Percentiles rank a stretch among this genome's conserved stretches.
These are phyloP conservation scores for Pygocentrus nattereri DNA, from an alignment of 2,797 vertebrate genomes.

Conservation along the genomic window DNA sequence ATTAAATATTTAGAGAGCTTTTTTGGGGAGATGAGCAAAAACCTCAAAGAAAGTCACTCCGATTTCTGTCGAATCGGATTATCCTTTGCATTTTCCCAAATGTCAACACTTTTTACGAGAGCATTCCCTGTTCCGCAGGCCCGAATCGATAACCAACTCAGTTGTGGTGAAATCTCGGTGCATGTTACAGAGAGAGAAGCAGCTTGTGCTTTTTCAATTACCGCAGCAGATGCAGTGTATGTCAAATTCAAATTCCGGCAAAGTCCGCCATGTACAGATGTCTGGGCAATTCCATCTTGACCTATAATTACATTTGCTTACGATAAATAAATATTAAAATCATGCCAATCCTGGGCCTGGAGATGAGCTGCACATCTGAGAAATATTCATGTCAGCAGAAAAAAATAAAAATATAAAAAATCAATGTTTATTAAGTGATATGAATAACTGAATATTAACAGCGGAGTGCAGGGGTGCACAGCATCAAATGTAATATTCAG, in stretches of 20 bases:
- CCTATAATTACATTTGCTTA: constrained; percentile 30
- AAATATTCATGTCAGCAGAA: constrained; percentile 37
- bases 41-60: background rate
- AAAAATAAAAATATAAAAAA: constrained; percentile 12
- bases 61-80: constrained; percentile 6
- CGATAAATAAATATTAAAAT: constrained; percentile 38
- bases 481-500: constrained; percentile 4
- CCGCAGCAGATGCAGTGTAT: constrained; percentile 3
- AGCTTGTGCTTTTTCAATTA: constrained; percentile 14
- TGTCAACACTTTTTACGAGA: constrained; percentile 3
- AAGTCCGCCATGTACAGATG: background rate
- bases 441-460: constrained; percentile 28
- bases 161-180: constrained; percentile 19
- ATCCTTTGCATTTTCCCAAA: constrained; percentile 14
- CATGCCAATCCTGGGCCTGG: background rate
- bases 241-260: constrained; percentile 33
- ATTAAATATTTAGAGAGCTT: constrained; percentile 35
- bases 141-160: constrained; percentile 8
- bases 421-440: constrained; percentile 13
- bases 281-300: constrained; percentile 14
- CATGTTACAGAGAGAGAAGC: background rate
- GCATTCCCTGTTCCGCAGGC: background rate
- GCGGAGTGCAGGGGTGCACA: background rate
- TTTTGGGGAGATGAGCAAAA: background rate
- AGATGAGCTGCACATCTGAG: constrained; percentile 5